A percentile compares a stretch with the other conserved stretches of the same genome.
These are phyloP conservation scores for Nothocercus nigrocapillus DNA, from an alignment of 2,113 vertebrate genomes.

Conservation along the genomic window DNA sequence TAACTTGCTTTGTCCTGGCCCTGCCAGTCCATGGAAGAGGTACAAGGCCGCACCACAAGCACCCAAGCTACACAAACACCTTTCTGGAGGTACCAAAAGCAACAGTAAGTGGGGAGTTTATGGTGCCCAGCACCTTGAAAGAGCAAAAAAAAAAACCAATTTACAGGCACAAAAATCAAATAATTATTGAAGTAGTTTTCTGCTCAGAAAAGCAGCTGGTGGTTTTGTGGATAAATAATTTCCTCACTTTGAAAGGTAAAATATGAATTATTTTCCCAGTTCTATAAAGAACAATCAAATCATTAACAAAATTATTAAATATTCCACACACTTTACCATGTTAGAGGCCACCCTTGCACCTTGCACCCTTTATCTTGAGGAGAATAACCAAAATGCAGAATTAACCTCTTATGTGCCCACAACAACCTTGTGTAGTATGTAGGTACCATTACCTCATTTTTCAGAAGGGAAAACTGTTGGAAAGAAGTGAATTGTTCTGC, in stretches of 20 bases:
- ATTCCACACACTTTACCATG: not conserved
- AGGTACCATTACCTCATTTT: not conserved
- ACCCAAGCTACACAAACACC: not conserved
- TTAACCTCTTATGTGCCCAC: not conserved
- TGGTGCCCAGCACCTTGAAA: not conserved
- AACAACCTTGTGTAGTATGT: constrained; percentile 11
- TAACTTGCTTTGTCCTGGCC: not conserved
- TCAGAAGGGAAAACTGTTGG: not conserved
- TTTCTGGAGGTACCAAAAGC: not conserved
- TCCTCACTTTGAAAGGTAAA: not conserved
- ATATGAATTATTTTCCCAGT: not conserved
- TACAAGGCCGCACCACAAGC: not conserved
- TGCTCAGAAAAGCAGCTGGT: constrained; percentile 17
- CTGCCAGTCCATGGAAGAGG: not conserved
- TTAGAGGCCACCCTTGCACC: not conserved
- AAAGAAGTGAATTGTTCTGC: not conserved
- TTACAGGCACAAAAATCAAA: not conserved
- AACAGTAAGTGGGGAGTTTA: not conserved
- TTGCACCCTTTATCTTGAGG: not conserved
- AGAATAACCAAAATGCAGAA: not conserved
- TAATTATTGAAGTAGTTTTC: not conserved
- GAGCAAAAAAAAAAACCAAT: not conserved
- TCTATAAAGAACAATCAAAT: not conserved
- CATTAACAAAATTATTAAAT: not conserved
- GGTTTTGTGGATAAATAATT: not conserved